Base-by-base conservation (phyloP, 2,888 invertebrate species). In the Hartigia nigra region DNA sequence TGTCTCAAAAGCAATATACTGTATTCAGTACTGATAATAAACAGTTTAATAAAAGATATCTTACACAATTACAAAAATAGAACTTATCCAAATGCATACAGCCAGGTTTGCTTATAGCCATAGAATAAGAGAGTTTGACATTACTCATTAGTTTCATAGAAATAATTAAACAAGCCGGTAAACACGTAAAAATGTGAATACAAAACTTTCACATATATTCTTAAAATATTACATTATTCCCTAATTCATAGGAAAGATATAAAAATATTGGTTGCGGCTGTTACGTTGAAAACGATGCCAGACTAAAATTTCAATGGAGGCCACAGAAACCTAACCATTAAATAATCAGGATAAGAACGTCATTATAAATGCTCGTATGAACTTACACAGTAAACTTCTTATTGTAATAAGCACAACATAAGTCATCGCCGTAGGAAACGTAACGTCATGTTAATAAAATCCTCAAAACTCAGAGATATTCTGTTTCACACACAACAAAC, bases 291-390 rank as follows among this genome's bases (percentile, higher is more conserved):
- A 36, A 70, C 31, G 85, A 84, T 86, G 84, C 81, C 82, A 83
- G 78, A 81, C 69, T 34, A 82, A 85, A 79, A 81, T 80, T 78
- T 84, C 85, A 88, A 88, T 88, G 88, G 88, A 87, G 85, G 88
- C 86, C 85, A 83, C 78, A 35, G 78, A 78, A 86, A 85, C 87
- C 87, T 88, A 88, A 88, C 88, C 88, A 88, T 83, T 81, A 88
- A 88, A 88, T 83, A 79, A 82, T 55, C n/a, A 14, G n/a, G 39
- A 55, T 55, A 23, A 55, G 55, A 55, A 23, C 23, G 23, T 55
- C 23, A 55, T 55, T 55, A 55, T 55, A 74, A 78, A 78, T 75
- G 78, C 34, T 79, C 31, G 74, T 34, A 35, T 70, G 36, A 80
- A 85, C 85, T 82, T 83, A 85, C 82, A 84, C 79, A 79, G 79